These are phyloP conservation scores for Chelon labrosus DNA, from an alignment of 2,797 vertebrate genomes.

Conservation along the genomic window DNA sequence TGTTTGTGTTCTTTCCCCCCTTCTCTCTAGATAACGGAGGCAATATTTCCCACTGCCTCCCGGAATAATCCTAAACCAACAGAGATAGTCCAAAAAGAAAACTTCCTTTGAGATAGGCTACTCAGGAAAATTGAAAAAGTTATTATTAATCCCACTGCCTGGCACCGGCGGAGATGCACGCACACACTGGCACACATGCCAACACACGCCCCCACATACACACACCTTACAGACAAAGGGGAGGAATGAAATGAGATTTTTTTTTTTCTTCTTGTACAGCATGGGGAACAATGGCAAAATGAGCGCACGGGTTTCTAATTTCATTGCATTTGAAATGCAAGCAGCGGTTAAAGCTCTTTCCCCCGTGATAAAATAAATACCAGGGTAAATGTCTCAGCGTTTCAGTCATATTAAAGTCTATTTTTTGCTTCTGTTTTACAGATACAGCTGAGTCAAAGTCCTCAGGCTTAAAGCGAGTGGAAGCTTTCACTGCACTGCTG, in stretches of 20 bases:
- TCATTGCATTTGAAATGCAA: neutral
- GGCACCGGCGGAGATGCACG: constrained; percentile 10
- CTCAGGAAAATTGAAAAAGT: constrained; percentile 75
- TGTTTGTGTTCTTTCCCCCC: constrained; percentile 48
- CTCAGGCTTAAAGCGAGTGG: no score
- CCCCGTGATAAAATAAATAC: neutral
- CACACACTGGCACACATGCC: constrained; percentile 2
- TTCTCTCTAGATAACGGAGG: constrained; percentile 50
- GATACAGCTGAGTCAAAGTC: no score
- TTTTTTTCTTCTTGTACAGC: neutral
- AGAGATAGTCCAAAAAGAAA: constrained; percentile 71
- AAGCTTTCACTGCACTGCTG: neutral
- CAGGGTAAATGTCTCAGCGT: neutral
- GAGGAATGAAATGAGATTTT: constrained; percentile 20
- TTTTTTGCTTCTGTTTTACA: no score
- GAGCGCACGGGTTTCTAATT: constrained; percentile 25
- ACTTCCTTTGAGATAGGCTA: constrained; percentile 69
- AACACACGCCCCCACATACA: constrained; percentile 3
- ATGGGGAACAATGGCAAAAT: constrained; percentile 5
- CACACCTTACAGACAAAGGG: constrained; percentile 30
- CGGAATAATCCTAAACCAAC: constrained; percentile 70
- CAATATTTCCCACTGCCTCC: constrained; percentile 64
- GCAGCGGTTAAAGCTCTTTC: neutral
- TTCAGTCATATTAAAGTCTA: no score
- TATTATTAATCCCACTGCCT: constrained; percentile 68